phyloP scores from a whole-genome alignment of 2,797 vertebrate genomes.

The Lithobates pipiens region DNA sequence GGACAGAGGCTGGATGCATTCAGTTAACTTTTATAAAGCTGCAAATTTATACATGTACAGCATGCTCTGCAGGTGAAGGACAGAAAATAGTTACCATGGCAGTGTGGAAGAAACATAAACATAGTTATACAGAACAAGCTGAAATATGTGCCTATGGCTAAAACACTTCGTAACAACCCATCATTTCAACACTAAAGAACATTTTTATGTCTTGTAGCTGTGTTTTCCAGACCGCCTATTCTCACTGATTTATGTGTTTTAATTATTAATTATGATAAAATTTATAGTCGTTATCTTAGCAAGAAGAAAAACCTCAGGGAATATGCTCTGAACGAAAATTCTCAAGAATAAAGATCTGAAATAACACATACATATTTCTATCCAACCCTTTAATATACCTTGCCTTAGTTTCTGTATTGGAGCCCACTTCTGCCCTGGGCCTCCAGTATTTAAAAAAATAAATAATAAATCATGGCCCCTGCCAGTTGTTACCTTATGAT shows the following conservation, averaged over 20 bases:
- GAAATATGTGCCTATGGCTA: slow-evolving; percentile 21
- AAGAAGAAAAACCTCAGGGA: neutral
- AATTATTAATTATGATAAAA: neutral
- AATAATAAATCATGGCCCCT: too few relatives aligned
- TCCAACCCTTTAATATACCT: neutral
- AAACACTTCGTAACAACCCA: neutral
- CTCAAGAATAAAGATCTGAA: neutral
- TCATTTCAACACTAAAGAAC: neutral
- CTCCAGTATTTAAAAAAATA: too few relatives aligned
- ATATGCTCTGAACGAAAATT: neutral
- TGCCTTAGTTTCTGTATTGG: too few relatives aligned
- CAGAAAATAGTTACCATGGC: slow-evolving; percentile 15
- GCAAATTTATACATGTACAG: neutral
- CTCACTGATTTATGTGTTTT: neutral
- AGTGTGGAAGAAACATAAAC: slow-evolving; percentile 22
- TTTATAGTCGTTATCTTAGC: neutral
- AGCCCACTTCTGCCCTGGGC: too few relatives aligned
- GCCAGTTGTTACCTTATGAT: too few relatives aligned
- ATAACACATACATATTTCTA: neutral
- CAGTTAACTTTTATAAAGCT: neutral
- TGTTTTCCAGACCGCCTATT: neutral
- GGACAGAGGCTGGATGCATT: neutral
- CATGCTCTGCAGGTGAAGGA: neutral
- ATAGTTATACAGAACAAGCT: neutral
- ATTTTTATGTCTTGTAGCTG: neutral